Evolutionary conservation across 1,140 invertebrate genomes (phyloP), one percentile per base, ranked within the genome.

Genomic region (Drosophila jambulina): DNA sequence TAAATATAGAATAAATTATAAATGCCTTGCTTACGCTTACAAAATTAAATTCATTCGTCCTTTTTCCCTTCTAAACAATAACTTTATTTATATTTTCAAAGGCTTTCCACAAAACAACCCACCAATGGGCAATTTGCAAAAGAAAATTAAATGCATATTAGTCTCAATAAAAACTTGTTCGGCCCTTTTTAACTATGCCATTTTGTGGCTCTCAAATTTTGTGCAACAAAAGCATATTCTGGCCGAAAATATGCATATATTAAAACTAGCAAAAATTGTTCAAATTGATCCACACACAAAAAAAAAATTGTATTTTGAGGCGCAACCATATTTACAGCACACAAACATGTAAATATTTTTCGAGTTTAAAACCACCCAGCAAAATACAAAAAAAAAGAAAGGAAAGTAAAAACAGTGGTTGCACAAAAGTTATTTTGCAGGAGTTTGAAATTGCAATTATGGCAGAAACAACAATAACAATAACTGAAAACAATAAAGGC

Each of bases 371-470:
- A 67, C 23, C 27, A 23, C n/a, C n/a, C 27, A 8, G 27, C 0
- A 40, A 38, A 40, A 25, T 8, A 9, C 5, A 2, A 27, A 23
- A 36, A 21, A 15, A 9, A 42, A 29, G 29, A n/a, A 57, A 27
- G 54, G 32, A 32, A 34, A 48, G 54, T 38, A 32, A 34, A 12
- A 53, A 15, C 19, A 15, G 49, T 21, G 49, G 19, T 27, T 25
- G 40, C 34, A 19, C n/a, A 59, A 42, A 42, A 75, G 29, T 65
- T 68, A 77, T 68, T 61, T 63, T 62, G 32, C 56, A 42, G n/a
- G 4, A 61, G 49, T 60, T 76, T 77, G 19, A 69, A 76, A 69
- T 46, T 68, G 38, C 49, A 78, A 78, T 78, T 78, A 78, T 60
- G 64, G 17, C 19, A 23, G 29, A n/a, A 64, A 45, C 25, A 27